A percentile compares a stretch with the other conserved stretches of the same genome.
Conservation (phyloP, 1,140 invertebrate species). For the Trachymyrmex septentrionalis region DNA sequence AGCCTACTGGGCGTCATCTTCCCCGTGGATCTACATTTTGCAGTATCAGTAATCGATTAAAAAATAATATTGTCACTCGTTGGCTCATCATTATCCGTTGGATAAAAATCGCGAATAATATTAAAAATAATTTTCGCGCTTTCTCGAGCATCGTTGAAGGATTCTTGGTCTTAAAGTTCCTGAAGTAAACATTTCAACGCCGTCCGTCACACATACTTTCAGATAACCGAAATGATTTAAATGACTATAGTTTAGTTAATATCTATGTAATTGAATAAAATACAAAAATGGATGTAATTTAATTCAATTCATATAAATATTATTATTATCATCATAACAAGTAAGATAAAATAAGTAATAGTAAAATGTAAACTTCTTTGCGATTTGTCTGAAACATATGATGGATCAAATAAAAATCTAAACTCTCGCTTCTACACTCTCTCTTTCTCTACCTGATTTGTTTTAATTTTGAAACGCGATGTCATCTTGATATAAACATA, state of each 20-base stretch:
- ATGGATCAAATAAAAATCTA: background rate
- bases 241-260: background rate
- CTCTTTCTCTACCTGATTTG: background rate
- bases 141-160: background rate
- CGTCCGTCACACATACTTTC: background rate
- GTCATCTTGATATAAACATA: background rate
- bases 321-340: background rate
- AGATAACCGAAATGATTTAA: too few species aligned
- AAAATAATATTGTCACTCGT: slow-evolving; percentile 17
- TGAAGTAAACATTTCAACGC: background rate
- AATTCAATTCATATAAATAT: background rate
- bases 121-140: background rate
- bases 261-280: background rate
- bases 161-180: background rate
- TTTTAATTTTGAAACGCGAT: background rate
- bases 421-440: background rate
- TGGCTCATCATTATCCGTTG: background rate
- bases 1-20: background rate
- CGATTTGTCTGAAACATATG: background rate
- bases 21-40: slow-evolving; percentile 19
- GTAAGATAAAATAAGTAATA: background rate
- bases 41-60: slow-evolving; percentile 2
- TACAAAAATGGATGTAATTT: background rate
- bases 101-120: background rate
- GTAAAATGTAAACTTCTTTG: background rate